Conservation (phyloP, 2,797 vertebrate species). For the Labroides dimidiatus region DNA sequence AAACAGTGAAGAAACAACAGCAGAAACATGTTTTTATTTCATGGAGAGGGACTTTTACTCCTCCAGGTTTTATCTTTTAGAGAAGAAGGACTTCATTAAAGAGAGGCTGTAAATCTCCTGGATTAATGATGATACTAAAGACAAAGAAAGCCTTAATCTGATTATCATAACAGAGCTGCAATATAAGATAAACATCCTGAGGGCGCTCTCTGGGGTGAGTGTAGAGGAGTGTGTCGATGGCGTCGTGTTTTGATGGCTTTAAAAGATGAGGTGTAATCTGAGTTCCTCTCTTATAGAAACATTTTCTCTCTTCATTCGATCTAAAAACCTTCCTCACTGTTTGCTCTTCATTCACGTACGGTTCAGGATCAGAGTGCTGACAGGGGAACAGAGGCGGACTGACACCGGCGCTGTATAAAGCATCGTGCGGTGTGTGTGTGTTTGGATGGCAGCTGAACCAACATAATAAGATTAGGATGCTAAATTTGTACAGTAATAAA, state of each 20-base stretch:
- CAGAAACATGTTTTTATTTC: neutral
- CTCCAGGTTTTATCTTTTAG: neutral
- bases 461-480: slow-evolving; percentile 32
- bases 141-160: neutral
- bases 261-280: no score
- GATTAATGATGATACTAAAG: neutral
- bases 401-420: slow-evolving; percentile 9
- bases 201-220: neutral
- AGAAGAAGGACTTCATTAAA: neutral
- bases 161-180: neutral
- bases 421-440: neutral
- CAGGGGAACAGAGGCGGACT: neutral
- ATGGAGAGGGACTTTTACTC: neutral
- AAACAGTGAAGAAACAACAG: neutral
- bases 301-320: neutral
- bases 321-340: neutral
- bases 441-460: slow-evolving; percentile 18
- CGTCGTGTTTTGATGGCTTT: no score
- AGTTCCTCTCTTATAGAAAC: neutral
- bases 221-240: no score
- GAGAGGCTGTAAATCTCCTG: neutral
- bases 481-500: slow-evolving; percentile 34
- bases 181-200: neutral
- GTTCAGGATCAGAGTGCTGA: neutral
- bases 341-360: neutral